Conservation (phyloP, 2,797 vertebrate genomes). For the Diplodus puntazzo region DNA sequence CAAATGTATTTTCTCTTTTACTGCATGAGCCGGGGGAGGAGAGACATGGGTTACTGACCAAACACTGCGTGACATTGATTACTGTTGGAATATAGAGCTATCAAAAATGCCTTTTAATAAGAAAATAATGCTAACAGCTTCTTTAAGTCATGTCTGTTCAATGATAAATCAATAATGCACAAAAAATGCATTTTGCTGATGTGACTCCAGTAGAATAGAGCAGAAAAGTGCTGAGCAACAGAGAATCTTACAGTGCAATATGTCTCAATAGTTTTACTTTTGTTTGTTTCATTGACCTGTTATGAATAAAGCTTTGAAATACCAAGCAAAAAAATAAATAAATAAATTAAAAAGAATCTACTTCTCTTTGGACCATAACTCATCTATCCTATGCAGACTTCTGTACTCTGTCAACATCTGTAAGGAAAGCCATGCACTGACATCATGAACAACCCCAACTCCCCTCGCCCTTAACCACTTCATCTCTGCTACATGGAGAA, state of each 20-base stretch:
- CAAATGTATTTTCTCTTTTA: too few relatives aligned
- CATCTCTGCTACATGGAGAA: constrained; percentile 13
- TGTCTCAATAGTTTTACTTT: constrained; percentile 19
- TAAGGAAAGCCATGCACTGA: neutral
- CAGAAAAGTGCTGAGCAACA: neutral
- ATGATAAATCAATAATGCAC: neutral
- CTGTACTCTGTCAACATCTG: constrained; percentile 5
- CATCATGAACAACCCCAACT: neutral
- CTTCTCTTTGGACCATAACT: constrained; percentile 13
- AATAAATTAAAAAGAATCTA: neutral
- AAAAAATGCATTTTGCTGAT: constrained; percentile 20
- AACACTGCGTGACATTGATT: too few relatives aligned
- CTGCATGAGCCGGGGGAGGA: too few relatives aligned
- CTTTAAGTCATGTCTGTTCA: neutral
- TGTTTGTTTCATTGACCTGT: constrained; percentile 6
- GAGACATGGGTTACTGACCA: too few relatives aligned
- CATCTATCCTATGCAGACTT: constrained; percentile 1
- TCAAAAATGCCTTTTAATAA: too few relatives aligned
- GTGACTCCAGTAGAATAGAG: constrained; percentile 15
- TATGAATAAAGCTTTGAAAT: constrained; percentile 5
- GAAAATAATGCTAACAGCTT: neutral
- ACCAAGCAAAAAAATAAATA: too few relatives aligned
- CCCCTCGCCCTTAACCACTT: constrained; percentile 2
- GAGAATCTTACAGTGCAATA: constrained; percentile 7
- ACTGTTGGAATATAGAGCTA: too few relatives aligned